A percentile compares a stretch with the other conserved stretches of the same genome.
These are phyloP conservation scores for Drosophila anomalipes DNA, from an alignment of 2,888 invertebrate genomes.

Conservation along the genomic window DNA sequence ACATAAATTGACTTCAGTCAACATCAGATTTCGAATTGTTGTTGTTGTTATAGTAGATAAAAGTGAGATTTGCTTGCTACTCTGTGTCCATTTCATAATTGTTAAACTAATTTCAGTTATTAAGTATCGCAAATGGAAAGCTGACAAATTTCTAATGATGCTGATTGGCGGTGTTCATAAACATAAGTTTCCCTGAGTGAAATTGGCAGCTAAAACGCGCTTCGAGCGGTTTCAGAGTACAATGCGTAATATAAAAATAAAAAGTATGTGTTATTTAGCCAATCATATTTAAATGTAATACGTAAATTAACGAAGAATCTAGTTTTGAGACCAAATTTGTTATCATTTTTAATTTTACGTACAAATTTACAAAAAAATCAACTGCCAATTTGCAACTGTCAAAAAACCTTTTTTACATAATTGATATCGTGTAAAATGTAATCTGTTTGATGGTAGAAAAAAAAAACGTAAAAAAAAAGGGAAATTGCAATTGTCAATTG, in stretches of 20 bases:
- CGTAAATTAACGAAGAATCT: background rate
- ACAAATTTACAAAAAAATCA: background rate
- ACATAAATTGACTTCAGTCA: background rate
- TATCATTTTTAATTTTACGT: background rate
- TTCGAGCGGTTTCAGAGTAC: background rate
- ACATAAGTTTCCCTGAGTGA: background rate
- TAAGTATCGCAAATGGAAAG: background rate
- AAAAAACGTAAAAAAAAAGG: background rate
- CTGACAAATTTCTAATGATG: background rate
- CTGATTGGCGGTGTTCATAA: background rate
- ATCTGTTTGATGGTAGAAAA: background rate
- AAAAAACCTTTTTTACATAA: background rate
- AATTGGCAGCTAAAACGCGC: background rate
- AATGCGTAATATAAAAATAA: background rate
- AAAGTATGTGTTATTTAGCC: accelerated
- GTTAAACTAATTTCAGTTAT: background rate
- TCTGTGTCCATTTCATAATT: background rate
- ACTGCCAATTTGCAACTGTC: background rate
- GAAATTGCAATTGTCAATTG: background rate
- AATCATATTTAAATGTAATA: background rate
- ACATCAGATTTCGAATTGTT: background rate
- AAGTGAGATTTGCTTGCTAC: background rate
- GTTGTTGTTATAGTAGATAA: background rate
- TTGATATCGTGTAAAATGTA: background rate
- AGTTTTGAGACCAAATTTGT: background rate